Base-by-base conservation (phyloP, 2,797 vertebrate species). In the Scolopax rusticola region DNA sequence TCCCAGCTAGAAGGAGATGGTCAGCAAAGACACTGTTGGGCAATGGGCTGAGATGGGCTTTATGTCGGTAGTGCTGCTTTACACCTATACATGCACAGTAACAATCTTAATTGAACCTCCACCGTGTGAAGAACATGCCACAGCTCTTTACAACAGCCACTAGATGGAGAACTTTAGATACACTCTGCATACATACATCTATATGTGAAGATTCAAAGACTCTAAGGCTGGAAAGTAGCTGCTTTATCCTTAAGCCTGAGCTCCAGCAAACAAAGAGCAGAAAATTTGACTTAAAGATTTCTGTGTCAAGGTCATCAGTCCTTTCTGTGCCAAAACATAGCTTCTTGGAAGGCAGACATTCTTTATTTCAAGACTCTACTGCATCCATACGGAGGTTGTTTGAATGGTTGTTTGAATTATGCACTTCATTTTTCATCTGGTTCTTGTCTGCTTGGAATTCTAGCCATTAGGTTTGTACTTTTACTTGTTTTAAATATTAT, bases 81-180 rank as follows among this genome's bases (percentile, higher is more conserved):
- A 7, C 12, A 12, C 9, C 80, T 68, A 8, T 9, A 28, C 2
- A 18, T 1, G 40, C 64, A 25, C 17, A 36, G 30, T 8, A 50
- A 21, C 14, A 59, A 12, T 15, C 9, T 27, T 30, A n/a, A 30
- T 2, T 11, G 73, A 79, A 40, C 27, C 32, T 25, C 3, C 0
- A 48, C 4, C 36, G 21, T 25, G 56, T 2, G 21, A 78, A 9
- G 18, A 77, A 10, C 10, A 3, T 3, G 38, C 24, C 54, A 17
- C 0, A 9, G 33, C 40, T 61, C 47, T 81, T 57, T 25, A 21
- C 21, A 69, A 2, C 6, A 85, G 64, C 96, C 96, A 41, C 96
- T 97, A 97, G 96, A 93, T 97, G 96, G 96, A 83, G 96, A 96
- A 41, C 88, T 96, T 91, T 84, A 89, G 80, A 69, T 94, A 27